Conservation (phyloP, 2,888 invertebrate genomes). For the Hirtodrosophila confusa region DNA sequence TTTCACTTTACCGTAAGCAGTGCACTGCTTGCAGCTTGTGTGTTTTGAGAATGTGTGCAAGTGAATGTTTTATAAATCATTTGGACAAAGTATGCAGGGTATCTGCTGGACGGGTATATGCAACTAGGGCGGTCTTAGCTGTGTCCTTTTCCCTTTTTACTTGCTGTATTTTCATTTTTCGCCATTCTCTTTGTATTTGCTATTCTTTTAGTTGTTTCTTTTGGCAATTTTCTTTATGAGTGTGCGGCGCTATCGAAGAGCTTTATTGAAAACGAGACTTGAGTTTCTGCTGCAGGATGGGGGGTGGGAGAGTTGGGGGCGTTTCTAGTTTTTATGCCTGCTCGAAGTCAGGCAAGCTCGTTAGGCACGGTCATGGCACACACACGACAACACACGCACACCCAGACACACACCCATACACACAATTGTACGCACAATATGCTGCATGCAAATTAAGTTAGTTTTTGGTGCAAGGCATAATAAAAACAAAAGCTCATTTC, state of each 20-base stretch:
- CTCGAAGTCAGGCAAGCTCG: slow-evolving; percentile 59
- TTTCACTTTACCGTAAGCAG: too few species aligned
- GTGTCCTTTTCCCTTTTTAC: slow-evolving; percentile 8
- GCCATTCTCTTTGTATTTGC: slow-evolving; percentile 1
- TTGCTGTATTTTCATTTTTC: not conserved
- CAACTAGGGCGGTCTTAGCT: not conserved
- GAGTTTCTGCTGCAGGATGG: slow-evolving; percentile 10
- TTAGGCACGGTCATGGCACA: slow-evolving; percentile 54
- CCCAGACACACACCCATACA: slow-evolving; percentile 16
- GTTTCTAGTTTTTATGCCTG: slow-evolving; percentile 30
- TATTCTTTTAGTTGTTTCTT: slow-evolving; percentile 26
- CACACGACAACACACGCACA: slow-evolving; percentile 7
- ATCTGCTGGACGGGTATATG: too few species aligned
- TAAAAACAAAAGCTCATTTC: slow-evolving; percentile 66
- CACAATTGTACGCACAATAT: slow-evolving; percentile 49
- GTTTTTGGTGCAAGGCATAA: slow-evolving; percentile 65
- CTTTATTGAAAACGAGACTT: slow-evolving; percentile 71
- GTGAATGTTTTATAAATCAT: too few species aligned
- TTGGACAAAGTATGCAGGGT: too few species aligned
- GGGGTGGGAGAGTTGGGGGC: not conserved
- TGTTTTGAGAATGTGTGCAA: too few species aligned
- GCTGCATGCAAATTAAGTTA: slow-evolving; percentile 72
- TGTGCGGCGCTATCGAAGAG: slow-evolving; percentile 49
- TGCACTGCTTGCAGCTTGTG: too few species aligned
- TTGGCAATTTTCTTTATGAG: slow-evolving; percentile 49